Evolutionary conservation across 2,797 vertebrate species (phyloP).

Genomic region (Nannoperca obscura): DNA sequence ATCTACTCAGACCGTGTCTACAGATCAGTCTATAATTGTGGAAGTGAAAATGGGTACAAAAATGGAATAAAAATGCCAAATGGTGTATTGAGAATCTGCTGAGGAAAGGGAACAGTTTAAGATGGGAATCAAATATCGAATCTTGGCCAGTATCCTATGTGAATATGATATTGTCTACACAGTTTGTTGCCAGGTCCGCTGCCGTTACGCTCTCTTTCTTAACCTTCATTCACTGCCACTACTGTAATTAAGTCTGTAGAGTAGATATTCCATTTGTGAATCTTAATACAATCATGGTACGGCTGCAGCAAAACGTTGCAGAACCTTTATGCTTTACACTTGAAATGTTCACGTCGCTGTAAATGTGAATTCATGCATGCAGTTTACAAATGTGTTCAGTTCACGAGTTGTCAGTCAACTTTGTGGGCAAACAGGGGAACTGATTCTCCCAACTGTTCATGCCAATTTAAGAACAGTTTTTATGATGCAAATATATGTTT

Average conservation of each 20-base stretch:
- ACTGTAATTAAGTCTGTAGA: neutral
- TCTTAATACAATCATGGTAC: neutral
- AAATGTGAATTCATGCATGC: neutral
- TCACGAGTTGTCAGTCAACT: neutral
- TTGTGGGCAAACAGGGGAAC: neutral
- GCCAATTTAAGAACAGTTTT: neutral
- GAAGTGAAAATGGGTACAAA: constrained; percentile 40
- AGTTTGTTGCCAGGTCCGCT: neutral
- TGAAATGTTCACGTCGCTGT: neutral
- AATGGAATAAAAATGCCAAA: constrained; percentile 9
- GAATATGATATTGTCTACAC: neutral
- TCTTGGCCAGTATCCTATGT: neutral
- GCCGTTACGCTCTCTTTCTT: neutral
- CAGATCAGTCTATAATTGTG: constrained; percentile 28
- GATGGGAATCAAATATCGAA: neutral
- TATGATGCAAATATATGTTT: too few relatives aligned
- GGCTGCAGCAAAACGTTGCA: neutral
- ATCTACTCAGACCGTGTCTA: constrained; percentile 1
- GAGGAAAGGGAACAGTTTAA: constrained; percentile 11
- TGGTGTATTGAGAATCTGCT: constrained; percentile 8
- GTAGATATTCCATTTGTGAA: neutral
- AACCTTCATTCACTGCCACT: neutral
- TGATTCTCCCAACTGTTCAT: neutral
- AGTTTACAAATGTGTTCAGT: neutral
- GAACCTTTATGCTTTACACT: neutral